Conservation (phyloP, 1,140 invertebrate genomes). For the Zaprionus davidi region DNA sequence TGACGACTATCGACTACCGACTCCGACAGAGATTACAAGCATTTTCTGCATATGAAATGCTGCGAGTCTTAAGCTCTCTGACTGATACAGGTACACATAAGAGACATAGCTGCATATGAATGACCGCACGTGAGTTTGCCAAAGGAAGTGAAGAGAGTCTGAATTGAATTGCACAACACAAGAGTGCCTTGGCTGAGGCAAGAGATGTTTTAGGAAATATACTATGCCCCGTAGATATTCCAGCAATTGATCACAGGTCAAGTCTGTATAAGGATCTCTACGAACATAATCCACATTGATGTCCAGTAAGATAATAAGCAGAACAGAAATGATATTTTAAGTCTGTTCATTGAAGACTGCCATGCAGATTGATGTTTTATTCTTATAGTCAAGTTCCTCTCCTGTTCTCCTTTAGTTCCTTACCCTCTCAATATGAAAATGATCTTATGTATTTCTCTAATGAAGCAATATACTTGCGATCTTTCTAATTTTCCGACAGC, state of each 20-base stretch:
- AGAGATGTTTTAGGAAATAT: no score
- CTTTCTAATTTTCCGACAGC: slow-evolving; percentile 1
- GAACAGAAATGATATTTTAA: background rate
- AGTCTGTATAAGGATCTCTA: background rate
- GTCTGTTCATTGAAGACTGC: background rate
- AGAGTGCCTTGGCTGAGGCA: background rate
- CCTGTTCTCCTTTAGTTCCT: background rate
- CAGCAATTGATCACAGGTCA: background rate
- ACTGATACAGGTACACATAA: background rate
- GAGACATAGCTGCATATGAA: background rate
- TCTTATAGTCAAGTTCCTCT: no score
- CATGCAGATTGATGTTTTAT: background rate
- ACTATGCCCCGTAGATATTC: no score
- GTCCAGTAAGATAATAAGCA: no score
- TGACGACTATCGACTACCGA: slow-evolving; percentile 6
- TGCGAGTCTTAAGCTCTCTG: background rate
- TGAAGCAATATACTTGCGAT: background rate
- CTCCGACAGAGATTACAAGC: slow-evolving; percentile 4
- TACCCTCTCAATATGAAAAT: background rate
- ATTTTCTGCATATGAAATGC: slow-evolving; percentile 7
- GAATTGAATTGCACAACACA: background rate
- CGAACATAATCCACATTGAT: no score
- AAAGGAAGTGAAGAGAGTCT: background rate
- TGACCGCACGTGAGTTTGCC: background rate
- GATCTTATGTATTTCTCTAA: background rate